Evolutionary conservation across 2,113 vertebrate genomes (phyloP).

Genomic region (Eudorcas thomsonii): DNA sequence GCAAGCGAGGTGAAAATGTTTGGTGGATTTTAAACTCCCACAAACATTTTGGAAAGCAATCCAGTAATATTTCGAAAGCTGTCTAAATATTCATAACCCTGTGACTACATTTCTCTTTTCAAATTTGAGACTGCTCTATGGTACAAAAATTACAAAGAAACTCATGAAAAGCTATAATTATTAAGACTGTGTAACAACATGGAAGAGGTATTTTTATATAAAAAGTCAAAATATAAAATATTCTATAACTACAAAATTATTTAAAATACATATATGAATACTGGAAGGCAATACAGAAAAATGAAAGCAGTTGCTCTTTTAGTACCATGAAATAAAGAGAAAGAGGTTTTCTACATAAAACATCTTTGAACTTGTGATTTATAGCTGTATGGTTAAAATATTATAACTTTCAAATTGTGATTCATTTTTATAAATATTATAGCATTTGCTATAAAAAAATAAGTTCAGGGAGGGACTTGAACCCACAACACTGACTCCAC

Average conservation of each 20-base stretch:
- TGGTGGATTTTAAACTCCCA: not conserved
- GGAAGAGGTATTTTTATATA: not conserved
- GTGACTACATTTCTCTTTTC: not conserved
- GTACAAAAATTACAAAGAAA: slow-evolving; percentile 18
- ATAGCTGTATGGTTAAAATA: not conserved
- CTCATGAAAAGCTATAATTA: not conserved
- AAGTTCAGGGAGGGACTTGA: not conserved
- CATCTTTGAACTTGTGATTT: not conserved
- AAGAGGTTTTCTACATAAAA: slow-evolving; percentile 13
- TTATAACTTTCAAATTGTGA: not conserved
- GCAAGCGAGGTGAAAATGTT: not conserved
- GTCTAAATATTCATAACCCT: slow-evolving; percentile 5
- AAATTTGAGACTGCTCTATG: slow-evolving; percentile 7
- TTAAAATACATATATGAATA: not conserved
- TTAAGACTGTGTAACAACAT: not conserved
- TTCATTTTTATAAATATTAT: not conserved
- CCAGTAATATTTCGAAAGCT: slow-evolving; percentile 7
- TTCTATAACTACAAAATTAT: not conserved
- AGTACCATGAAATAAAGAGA: not conserved
- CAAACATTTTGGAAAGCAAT: slow-evolving; percentile 33
- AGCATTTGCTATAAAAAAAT: not conserved
- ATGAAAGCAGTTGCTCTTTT: not conserved
- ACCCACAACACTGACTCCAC: not conserved
- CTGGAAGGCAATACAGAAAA: not conserved
- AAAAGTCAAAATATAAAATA: slow-evolving; percentile 40